A percentile compares a stretch with the other conserved stretches of the same genome.
These are phyloP conservation scores for Rousettus madagascariensis DNA, from an alignment of 2,797 vertebrate species.

Conservation along the genomic window DNA sequence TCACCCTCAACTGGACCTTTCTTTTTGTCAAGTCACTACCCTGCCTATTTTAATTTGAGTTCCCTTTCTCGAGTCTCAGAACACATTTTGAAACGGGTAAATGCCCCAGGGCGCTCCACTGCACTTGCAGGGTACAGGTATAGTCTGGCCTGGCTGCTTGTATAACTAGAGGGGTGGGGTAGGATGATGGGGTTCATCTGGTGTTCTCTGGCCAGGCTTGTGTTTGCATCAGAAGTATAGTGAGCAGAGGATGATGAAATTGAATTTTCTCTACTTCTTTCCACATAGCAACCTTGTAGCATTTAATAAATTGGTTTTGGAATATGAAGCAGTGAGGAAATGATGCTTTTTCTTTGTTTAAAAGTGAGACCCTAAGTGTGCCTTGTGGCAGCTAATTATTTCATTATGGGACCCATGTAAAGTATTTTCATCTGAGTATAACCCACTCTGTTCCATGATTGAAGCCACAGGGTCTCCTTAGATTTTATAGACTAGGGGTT, in stretches of 20 bases:
- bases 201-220: not conserved
- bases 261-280: not conserved
- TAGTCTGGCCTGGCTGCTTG: not conserved
- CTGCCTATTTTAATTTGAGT: not conserved
- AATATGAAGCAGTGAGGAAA: constrained; percentile 9
- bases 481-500: not conserved
- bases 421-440: not conserved
- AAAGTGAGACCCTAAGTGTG: not conserved
- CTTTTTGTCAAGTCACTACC: not conserved
- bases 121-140: not conserved
- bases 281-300: not conserved
- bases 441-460: not conserved
- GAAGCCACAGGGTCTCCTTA: not conserved
- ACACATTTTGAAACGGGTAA: not conserved
- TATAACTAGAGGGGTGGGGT: not conserved
- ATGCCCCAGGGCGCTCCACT: not conserved
- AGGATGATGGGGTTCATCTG: not conserved
- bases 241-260: not conserved
- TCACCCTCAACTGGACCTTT: not conserved
- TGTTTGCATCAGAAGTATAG: not conserved
- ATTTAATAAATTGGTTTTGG: constrained; percentile 14
- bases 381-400: not conserved
- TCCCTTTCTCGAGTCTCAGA: not conserved
- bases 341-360: constrained; percentile 44
- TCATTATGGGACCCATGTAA: not conserved